phyloP scores from a whole-genome alignment of 2,888 invertebrate genomes.

The Cephus runcator region DNA sequence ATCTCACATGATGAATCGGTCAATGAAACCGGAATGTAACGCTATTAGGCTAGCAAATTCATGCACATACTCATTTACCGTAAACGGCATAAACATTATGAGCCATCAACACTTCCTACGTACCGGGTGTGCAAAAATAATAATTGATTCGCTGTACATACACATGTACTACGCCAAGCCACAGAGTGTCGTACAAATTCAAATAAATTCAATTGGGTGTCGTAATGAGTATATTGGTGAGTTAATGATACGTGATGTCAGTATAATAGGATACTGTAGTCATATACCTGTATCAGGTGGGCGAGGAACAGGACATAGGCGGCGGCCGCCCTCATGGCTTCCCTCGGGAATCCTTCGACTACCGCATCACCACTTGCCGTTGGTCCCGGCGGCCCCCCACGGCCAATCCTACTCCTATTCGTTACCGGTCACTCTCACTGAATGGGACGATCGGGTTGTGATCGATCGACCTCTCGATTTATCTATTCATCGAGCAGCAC shows the following conservation, averaged over 20 bases:
- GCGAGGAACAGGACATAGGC: slow-evolving; percentile 65
- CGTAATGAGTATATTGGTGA: neutral
- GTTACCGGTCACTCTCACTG: neutral
- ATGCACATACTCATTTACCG: neutral
- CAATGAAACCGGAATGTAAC: neutral
- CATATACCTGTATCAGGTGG: slow-evolving; percentile 63
- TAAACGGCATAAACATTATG: neutral
- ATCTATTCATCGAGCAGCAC: slow-evolving; percentile 2
- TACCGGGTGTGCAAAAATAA: neutral
- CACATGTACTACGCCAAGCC: neutral
- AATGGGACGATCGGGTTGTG: neutral
- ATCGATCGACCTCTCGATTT: neutral
- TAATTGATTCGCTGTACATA: neutral
- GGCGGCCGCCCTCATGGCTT: slow-evolving; percentile 66
- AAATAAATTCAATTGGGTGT: neutral
- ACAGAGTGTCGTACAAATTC: neutral
- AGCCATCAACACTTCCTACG: neutral
- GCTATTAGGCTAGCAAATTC: neutral
- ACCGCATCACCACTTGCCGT: slow-evolving; percentile 63
- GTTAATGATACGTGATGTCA: neutral
- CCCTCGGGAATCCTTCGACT: slow-evolving; percentile 63
- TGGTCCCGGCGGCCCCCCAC: slow-evolving; percentile 28
- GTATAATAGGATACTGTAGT: neutral
- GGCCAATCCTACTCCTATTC: neutral
- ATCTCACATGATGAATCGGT: neutral